Conservation (phyloP, 2,113 vertebrate genomes). For the Dascyllus trimaculatus region DNA sequence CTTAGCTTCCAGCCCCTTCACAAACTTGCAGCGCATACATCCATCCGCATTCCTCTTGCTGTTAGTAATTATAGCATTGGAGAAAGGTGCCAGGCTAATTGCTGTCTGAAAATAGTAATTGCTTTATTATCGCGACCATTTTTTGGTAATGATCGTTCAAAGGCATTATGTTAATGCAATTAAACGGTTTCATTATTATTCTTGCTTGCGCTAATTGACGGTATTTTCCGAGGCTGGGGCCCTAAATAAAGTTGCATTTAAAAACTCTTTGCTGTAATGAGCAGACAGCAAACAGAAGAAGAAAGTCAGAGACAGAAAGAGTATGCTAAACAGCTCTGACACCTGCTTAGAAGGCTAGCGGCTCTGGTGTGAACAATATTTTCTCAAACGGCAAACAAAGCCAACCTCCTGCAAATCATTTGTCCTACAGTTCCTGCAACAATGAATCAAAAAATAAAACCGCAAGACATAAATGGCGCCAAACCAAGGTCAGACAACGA, state of each 20-base stretch:
- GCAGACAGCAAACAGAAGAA: slow-evolving; percentile 17
- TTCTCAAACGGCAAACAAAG: background rate
- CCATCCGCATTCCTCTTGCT: slow-evolving; percentile 59
- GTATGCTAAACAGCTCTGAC: background rate
- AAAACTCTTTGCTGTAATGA: slow-evolving; percentile 34
- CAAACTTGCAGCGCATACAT: slow-evolving; percentile 52
- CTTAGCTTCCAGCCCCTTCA: slow-evolving; percentile 58
- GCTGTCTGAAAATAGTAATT: slow-evolving; percentile 84
- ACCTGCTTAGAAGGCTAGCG: background rate
- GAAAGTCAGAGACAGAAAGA: background rate
- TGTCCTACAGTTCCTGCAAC: background rate
- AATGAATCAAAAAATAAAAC: background rate
- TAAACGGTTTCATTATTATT: slow-evolving; percentile 80
- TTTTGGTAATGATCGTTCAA: slow-evolving; percentile 84
- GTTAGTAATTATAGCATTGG: slow-evolving; percentile 76
- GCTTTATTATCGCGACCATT: slow-evolving; percentile 82
- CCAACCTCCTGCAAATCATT: background rate
- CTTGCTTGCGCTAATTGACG: slow-evolving; percentile 73
- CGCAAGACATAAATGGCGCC: background rate
- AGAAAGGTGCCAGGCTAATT: slow-evolving; percentile 82
- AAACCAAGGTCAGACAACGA: slow-evolving; percentile 11
- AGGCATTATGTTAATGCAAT: slow-evolving; percentile 85
- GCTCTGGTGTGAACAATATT: slow-evolving; percentile 5
- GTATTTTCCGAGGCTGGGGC: slow-evolving; percentile 57
- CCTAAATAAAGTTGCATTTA: slow-evolving; percentile 64